Evolutionary conservation across 2,797 vertebrate genomes (phyloP), one percentile per base, ranked within the genome.

Genomic region (Spinus pinus): DNA sequence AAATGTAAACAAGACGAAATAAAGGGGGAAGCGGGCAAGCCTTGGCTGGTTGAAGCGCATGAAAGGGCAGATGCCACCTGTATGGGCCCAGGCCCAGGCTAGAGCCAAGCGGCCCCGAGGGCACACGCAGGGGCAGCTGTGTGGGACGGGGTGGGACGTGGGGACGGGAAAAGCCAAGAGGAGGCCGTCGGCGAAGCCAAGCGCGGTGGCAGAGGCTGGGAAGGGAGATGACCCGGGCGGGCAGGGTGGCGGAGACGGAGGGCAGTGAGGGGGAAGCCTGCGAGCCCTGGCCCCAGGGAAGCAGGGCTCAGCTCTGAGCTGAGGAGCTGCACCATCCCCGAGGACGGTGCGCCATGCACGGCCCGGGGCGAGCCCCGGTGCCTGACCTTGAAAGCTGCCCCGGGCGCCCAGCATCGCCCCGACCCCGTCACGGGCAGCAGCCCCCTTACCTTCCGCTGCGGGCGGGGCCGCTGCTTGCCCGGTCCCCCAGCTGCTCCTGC

Each of bases 401-500:
- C 50, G 10, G 4, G 2, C 6, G 12, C 61, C 71, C 58, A 24
- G 58, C 62, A 10, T 4, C 50, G 6, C 64, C 73, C n/a, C 57
- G 28, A 13, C 27, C 51, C 58, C 31, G 6, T n/a, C 83, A 10
- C 33, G 81, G 37, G 66, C 71, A 41, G 50, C 28, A 28, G 16
- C 80, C 94, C 94, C 35, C 82, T 96, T 94, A 95, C 97, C 97
- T 95, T 81, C 81, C 31, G 33, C 82, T 35, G 82, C 74, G 42
- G 70, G 54, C 66, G 35, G 71, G 28, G 42, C 44, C 50, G 62
- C 67, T 56, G 49, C 74, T 82, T 35, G 28, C 73, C 64, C 7
- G 20, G 21, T 19, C 17, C 85, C 83, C 57, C 50, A 25, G 61
- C 58, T 74, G 46, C 37, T 80, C 21, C 44, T 7, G 62, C 22